These are phyloP conservation scores for Steatornis caripensis DNA, from an alignment of 2,113 vertebrate species.

Conservation along the genomic window DNA sequence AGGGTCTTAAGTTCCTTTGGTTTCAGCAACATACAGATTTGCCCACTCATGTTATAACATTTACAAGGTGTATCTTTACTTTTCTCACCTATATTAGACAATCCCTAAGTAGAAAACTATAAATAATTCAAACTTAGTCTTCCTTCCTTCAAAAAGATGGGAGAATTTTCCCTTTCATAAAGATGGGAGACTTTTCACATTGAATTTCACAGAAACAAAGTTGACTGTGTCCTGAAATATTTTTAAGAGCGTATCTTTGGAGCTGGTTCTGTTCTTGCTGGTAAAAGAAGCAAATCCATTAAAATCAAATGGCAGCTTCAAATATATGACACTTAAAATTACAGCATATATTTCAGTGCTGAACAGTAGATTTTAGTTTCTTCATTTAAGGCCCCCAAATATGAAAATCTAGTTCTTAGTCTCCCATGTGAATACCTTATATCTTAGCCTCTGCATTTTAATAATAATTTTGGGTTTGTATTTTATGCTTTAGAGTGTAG, in stretches of 20 bases:
- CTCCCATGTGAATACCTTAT: background rate
- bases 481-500: background rate
- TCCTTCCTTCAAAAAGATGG: background rate
- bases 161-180: background rate
- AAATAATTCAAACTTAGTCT: background rate
- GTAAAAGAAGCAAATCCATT: background rate
- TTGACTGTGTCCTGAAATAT: background rate
- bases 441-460: background rate
- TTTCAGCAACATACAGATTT: background rate
- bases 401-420: background rate
- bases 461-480: background rate
- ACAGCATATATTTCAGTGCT: background rate
- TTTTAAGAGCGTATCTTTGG: background rate
- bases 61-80: background rate
- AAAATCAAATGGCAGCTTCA: background rate
- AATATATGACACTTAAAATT: background rate
- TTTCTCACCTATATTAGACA: background rate
- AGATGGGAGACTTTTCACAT: background rate
- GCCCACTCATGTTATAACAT: background rate
- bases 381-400: background rate
- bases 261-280: background rate
- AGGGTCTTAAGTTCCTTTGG: background rate
- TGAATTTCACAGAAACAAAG: background rate
- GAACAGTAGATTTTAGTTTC: background rate
- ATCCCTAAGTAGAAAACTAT: background rate